Conservation (phyloP, 1,140 invertebrate species). For the Drosophila murphyi region DNA sequence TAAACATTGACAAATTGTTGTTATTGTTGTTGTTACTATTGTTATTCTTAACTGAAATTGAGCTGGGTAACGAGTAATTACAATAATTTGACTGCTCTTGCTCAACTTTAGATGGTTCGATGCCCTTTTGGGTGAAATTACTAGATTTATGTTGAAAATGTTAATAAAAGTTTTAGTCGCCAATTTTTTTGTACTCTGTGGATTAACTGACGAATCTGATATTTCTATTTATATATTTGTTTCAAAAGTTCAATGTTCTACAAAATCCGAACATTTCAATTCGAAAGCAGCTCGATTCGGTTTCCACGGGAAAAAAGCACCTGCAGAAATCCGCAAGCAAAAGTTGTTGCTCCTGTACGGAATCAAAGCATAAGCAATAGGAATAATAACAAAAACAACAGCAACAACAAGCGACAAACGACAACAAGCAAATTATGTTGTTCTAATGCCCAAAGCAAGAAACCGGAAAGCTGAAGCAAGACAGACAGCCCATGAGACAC, state of each 20-base stretch:
- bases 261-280: background rate
- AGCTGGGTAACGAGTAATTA: constrained; percentile 21
- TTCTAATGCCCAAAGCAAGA: constrained; percentile 51
- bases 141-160: no score
- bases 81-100: constrained; percentile 1
- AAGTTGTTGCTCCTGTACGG: constrained; percentile 7
- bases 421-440: constrained; percentile 67
- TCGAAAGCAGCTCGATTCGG: background rate
- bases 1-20: constrained; percentile 35
- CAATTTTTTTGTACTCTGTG: no score
- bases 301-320: background rate
- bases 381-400: constrained; percentile 34
- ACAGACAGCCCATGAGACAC: constrained; percentile 15
- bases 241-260: no score
- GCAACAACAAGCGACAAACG: constrained; percentile 28
- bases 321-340: background rate
- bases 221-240: no score
- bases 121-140: constrained; percentile 5
- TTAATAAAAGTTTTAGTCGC: no score
- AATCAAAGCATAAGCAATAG: constrained; percentile 33
- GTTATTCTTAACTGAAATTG: constrained; percentile 11
- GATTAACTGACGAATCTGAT: no score
- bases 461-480: constrained; percentile 36
- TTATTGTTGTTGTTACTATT: background rate
- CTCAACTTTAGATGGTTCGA: constrained; percentile 17